Evolutionary conservation across 2,797 vertebrate species (phyloP).

Genomic region (Rhadinocentrus ornatus): DNA sequence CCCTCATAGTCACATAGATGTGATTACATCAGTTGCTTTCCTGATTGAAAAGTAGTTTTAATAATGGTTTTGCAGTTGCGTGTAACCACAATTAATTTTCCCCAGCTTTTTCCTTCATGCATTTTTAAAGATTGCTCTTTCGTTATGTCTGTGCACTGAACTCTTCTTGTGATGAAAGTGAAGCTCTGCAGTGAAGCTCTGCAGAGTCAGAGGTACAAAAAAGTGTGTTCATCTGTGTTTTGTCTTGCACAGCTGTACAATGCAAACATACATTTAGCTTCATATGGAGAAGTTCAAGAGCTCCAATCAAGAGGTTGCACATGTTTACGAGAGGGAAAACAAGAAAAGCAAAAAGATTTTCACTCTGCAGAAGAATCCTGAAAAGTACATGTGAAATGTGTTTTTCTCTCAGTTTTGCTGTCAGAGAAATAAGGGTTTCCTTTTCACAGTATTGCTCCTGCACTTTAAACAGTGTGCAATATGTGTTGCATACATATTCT

Average conservation of each 20-base stretch:
- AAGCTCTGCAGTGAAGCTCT: conserved; percentile 28
- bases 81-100: conserved; percentile 7
- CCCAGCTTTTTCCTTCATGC: neutral
- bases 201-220: conserved; percentile 1
- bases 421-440: conserved; percentile 48
- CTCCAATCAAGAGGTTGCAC: conserved; percentile 39
- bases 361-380: conserved; percentile 37
- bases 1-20: conserved; percentile 34
- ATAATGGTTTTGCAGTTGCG: conserved; percentile 13
- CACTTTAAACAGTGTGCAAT: conserved; percentile 35
- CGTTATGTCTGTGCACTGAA: neutral
- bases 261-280: conserved; percentile 46
- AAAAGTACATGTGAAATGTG: conserved; percentile 51
- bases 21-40: conserved; percentile 38
- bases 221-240: neutral
- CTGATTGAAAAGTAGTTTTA: conserved; percentile 9
- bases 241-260: conserved; percentile 20
- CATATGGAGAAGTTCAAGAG: conserved; percentile 40
- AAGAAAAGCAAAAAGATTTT: conserved; percentile 50
- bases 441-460: conserved; percentile 31
- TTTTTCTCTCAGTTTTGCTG: conserved; percentile 45
- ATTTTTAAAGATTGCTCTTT: conserved; percentile 23
- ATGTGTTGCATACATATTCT: neutral
- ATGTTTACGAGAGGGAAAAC: conserved; percentile 34
- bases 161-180: conserved; percentile 22